These are phyloP conservation scores for Tridacna gigas DNA, from an alignment of 2,888 invertebrate species.

Conservation along the genomic window DNA sequence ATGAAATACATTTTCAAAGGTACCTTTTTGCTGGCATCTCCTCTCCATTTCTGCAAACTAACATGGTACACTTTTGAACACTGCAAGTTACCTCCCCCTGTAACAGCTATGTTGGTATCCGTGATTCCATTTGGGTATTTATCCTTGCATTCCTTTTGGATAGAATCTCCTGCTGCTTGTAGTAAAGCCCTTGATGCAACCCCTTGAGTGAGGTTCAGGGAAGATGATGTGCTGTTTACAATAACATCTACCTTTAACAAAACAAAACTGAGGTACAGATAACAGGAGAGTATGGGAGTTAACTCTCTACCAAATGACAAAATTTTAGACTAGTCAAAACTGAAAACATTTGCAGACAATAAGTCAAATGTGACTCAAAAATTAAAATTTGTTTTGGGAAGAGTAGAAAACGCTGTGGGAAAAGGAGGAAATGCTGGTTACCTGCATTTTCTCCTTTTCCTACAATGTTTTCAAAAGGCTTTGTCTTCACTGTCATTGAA, in stretches of 20 bases:
- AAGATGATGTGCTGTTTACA: conserved; percentile 65
- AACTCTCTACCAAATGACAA: too few species aligned
- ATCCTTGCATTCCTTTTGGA: conserved; percentile 63
- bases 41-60: conserved; percentile 62
- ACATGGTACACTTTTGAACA: conserved; percentile 72
- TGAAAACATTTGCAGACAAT: too few species aligned
- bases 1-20: background rate
- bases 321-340: too few species aligned
- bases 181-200: conserved; percentile 55
- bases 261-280: too few species aligned
- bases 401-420: too few species aligned
- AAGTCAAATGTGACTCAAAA: too few species aligned
- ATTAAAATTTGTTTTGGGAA: too few species aligned
- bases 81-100: conserved; percentile 65
- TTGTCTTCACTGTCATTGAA: too few species aligned
- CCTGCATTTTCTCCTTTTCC: too few species aligned
- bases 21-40: conserved; percentile 26
- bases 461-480: too few species aligned
- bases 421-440: too few species aligned
- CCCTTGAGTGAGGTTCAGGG: conserved; percentile 60
- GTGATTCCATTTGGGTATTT: conserved; percentile 63
- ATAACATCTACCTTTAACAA: conserved; percentile 65
- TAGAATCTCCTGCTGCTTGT: conserved; percentile 49
- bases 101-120: conserved; percentile 56
- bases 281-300: too few species aligned